A percentile compares a stretch with the other conserved stretches of the same genome.
phyloP scores from a whole-genome alignment of 2,888 invertebrate genomes.

The Lepidochitona cinerea region DNA sequence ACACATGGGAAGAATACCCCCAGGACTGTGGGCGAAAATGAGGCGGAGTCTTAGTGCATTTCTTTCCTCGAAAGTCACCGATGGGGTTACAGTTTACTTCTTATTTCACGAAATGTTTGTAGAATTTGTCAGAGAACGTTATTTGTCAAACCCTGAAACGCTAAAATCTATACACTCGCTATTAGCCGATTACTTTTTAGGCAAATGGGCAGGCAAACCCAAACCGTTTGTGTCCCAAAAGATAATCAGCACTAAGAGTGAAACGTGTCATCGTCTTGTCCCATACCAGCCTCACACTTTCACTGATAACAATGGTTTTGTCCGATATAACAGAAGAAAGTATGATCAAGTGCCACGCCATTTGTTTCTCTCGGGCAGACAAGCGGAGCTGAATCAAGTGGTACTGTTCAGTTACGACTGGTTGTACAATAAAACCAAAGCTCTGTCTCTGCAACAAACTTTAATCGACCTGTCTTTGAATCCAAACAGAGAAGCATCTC shows the following conservation, averaged over 20 bases:
- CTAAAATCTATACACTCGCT: constrained; percentile 52
- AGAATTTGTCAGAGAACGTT: constrained; percentile 45
- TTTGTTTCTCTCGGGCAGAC: constrained; percentile 59
- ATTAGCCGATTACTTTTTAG: constrained; percentile 68
- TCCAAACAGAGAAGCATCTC: constrained; percentile 57
- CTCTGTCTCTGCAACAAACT: constrained; percentile 63
- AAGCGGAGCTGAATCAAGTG: constrained; percentile 60
- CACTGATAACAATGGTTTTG: constrained; percentile 28
- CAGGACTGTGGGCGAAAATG: constrained; percentile 57
- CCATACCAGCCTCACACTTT: constrained; percentile 60
- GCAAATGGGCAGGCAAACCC: constrained; percentile 52
- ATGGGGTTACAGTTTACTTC: constrained; percentile 56
- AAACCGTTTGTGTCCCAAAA: too few species aligned
- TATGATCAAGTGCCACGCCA: constrained; percentile 67
- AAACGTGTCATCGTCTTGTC: too few species aligned
- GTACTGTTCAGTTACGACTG: constrained; percentile 69
- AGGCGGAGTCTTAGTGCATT: constrained; percentile 57
- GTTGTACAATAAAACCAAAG: constrained; percentile 67
- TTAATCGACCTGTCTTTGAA: constrained; percentile 64
- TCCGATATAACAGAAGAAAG: constrained; percentile 64
- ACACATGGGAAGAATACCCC: constrained; percentile 52
- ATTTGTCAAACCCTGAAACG: constrained; percentile 41
- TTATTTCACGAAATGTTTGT: constrained; percentile 57
- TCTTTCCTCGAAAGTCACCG: constrained; percentile 46
- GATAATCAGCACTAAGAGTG: constrained; percentile 12